Conservation (phyloP, 2,113 vertebrate genomes). For the Aptenodytes patagonicus region DNA sequence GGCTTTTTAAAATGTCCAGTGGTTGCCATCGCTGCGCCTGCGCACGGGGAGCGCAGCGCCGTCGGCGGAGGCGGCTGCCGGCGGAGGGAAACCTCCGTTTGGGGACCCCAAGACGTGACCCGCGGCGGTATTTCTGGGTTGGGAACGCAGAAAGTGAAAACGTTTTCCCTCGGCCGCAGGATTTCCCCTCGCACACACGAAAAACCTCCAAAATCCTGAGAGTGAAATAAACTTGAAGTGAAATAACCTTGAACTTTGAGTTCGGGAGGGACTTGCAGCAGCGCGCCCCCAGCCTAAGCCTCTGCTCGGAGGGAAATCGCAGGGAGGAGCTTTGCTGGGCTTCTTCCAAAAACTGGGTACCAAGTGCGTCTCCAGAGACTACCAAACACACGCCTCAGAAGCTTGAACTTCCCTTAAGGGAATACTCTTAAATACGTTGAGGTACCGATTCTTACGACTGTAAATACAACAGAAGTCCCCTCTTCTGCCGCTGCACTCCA, state of each 20-base stretch:
- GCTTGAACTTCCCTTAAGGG: too few relatives aligned
- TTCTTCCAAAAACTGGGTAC: background rate
- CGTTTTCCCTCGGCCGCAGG: rapidly evolving
- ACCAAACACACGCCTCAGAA: rapidly evolving
- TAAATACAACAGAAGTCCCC: background rate
- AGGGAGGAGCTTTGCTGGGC: background rate
- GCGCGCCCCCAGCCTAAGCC: rapidly evolving
- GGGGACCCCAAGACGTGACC: background rate
- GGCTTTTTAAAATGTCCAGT: rapidly evolving
- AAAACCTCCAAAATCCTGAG: rapidly evolving
- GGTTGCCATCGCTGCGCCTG: too few relatives aligned
- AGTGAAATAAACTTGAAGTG: too few relatives aligned
- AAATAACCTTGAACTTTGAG: rapidly evolving
- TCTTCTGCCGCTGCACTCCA: background rate
- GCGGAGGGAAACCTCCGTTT: background rate
- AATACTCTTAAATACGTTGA: background rate
- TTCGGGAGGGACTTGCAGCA: rapidly evolving
- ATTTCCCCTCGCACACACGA: rapidly evolving
- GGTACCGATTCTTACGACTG: background rate
- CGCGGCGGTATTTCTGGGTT: rapidly evolving
- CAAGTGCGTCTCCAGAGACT: rapidly evolving
- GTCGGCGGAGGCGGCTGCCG: too few relatives aligned
- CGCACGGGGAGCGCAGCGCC: background rate
- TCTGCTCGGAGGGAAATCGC: too few relatives aligned
- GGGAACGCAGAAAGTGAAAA: too few relatives aligned